These are phyloP conservation scores for Gadus chalcogrammus DNA, from an alignment of 2,113 vertebrate genomes.

Conservation along the genomic window DNA sequence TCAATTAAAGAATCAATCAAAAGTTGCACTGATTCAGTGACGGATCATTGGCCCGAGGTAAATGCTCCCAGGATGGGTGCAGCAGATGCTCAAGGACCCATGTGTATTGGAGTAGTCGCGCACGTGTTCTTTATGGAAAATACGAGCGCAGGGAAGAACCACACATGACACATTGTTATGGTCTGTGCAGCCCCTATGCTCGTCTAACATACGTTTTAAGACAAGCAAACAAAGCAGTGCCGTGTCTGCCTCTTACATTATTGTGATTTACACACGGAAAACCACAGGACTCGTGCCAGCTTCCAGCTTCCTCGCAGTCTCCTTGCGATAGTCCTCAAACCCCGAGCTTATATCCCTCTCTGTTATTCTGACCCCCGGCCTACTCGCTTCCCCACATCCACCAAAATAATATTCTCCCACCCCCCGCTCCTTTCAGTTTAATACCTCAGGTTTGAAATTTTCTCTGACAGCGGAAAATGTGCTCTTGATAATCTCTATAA, in stretches of 20 bases:
- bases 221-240: constrained; percentile 4
- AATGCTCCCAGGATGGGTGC: constrained; percentile 10
- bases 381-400: constrained; percentile 23
- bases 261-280: constrained; percentile 13
- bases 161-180: no score
- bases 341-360: not conserved
- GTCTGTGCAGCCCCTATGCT: not conserved
- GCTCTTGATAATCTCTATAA: constrained; percentile 32
- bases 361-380: constrained; percentile 44
- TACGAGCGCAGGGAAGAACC: no score
- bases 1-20: constrained; percentile 1
- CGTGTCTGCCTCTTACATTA: not conserved
- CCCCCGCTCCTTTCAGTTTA: constrained; percentile 7
- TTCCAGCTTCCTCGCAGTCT: constrained; percentile 5
- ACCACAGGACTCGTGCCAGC: constrained; percentile 18
- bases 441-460: constrained; percentile 32
- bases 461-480: constrained; percentile 30
- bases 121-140: constrained; percentile 23
- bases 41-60: constrained; percentile 24
- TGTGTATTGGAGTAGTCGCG: not conserved
- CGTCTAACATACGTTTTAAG: constrained; percentile 5
- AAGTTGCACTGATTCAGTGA: constrained; percentile 33
- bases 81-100: not conserved
- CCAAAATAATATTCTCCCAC: constrained; percentile 31
- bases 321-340: constrained; percentile 20